These are phyloP conservation scores for Chalcis sispes DNA, from an alignment of 2,888 invertebrate species.

Conservation along the genomic window DNA sequence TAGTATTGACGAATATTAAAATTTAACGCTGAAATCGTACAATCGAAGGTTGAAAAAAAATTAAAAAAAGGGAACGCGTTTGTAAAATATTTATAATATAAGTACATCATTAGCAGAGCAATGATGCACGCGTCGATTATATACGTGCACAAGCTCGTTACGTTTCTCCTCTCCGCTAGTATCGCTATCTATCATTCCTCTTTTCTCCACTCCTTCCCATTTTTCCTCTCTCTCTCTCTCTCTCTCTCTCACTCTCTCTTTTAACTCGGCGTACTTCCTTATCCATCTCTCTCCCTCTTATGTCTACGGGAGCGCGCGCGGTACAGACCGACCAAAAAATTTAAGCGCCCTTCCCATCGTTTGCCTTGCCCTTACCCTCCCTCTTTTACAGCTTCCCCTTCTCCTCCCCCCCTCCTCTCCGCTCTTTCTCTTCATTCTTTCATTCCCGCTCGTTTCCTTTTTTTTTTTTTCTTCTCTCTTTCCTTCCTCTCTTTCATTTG, in stretches of 20 bases:
- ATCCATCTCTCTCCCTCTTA: slow-evolving; percentile 41
- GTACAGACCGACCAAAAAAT: slow-evolving; percentile 44
- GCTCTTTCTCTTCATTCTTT: slow-evolving; percentile 25
- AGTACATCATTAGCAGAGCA: no score
- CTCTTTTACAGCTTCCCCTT: slow-evolving; percentile 4
- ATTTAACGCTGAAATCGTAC: no score
- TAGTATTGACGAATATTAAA: no score
- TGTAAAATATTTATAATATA: no score
- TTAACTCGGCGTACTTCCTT: slow-evolving; percentile 13
- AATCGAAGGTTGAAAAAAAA: no score
- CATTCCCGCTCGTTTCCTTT: slow-evolving; percentile 30
- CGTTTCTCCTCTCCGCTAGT: slow-evolving; percentile 14
- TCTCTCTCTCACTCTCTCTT: slow-evolving; percentile 21
- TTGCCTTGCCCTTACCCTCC: slow-evolving; percentile 2
- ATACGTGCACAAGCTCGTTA: no score
- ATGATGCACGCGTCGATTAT: no score
- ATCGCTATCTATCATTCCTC: slow-evolving; percentile 4
- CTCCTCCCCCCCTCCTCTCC: slow-evolving; percentile 5
- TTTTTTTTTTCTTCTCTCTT: slow-evolving; percentile 18
- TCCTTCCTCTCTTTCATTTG: slow-evolving; percentile 36
- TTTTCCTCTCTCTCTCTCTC: slow-evolving; percentile 2
- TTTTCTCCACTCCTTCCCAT: slow-evolving; percentile 31
- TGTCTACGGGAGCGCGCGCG: not conserved
- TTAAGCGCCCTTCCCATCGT: slow-evolving; percentile 44
- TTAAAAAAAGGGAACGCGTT: no score